These are phyloP conservation scores for Alces alces DNA, from an alignment of 2,113 vertebrate genomes.

Conservation along the genomic window DNA sequence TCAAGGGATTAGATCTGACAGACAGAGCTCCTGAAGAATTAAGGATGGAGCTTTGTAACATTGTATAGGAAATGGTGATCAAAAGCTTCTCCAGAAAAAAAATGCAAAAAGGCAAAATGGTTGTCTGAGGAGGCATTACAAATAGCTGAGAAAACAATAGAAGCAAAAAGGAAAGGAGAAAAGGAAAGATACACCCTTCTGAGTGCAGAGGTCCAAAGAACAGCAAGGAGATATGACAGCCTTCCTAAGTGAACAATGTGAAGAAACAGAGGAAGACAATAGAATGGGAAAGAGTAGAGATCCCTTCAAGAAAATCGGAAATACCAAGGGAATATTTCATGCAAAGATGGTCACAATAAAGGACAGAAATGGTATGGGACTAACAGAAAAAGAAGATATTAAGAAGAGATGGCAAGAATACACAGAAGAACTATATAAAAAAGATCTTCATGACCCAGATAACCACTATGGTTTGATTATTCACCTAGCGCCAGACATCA, in stretches of 20 bases:
- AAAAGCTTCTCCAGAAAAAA: neutral
- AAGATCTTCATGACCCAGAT: neutral
- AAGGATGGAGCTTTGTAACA: neutral
- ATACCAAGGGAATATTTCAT: neutral
- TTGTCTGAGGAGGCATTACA: neutral
- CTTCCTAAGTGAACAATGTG: neutral
- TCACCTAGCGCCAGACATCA: neutral
- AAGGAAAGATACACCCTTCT: neutral
- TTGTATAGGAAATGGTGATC: neutral
- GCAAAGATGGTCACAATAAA: neutral
- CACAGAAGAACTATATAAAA: neutral
- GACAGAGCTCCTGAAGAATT: neutral
- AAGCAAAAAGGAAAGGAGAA: neutral
- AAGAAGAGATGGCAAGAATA: neutral
- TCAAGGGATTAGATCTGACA: neutral
- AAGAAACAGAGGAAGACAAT: neutral
- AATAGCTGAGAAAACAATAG: neutral
- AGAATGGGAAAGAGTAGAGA: neutral
- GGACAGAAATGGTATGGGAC: neutral
- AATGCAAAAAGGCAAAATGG: neutral
- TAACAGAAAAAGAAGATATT: neutral
- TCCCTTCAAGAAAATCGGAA: neutral
- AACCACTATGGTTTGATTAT: neutral
- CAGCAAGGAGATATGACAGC: neutral
- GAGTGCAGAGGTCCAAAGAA: neutral